phyloP scores from a whole-genome alignment of 2,797 vertebrate genomes.

The Characodon lateralis region DNA sequence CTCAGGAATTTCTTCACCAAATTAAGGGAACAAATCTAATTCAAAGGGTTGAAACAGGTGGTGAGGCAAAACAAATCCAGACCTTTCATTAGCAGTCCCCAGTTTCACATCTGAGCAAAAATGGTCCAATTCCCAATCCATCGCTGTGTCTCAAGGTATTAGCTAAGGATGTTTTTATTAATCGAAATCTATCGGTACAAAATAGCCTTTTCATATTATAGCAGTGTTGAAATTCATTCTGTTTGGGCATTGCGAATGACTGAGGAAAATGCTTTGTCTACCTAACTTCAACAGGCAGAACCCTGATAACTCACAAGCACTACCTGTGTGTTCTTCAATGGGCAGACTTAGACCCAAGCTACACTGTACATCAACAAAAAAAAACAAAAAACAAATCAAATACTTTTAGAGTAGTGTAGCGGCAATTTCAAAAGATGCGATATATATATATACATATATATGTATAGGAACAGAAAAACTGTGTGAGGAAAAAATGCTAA shows the following conservation, averaged over 20 bases:
- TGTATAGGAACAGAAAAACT: too few relatives aligned
- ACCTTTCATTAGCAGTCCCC: neutral
- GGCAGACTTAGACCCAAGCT: too few relatives aligned
- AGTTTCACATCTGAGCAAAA: constrained; percentile 1
- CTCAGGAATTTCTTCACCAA: neutral
- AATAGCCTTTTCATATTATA: neutral
- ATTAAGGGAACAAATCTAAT: neutral
- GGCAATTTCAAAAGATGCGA: too few relatives aligned
- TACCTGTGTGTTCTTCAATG: too few relatives aligned
- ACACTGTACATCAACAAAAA: too few relatives aligned
- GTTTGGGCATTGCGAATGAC: neutral
- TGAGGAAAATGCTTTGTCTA: neutral
- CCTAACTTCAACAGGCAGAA: neutral
- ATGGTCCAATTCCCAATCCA: neutral
- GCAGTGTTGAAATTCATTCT: neutral
- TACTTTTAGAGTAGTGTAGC: too few relatives aligned
- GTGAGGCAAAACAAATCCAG: neutral
- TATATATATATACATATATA: too few relatives aligned
- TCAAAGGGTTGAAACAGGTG: neutral
- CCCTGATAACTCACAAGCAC: neutral
- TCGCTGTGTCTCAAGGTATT: neutral
- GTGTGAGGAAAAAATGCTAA: too few relatives aligned
- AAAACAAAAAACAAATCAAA: too few relatives aligned
- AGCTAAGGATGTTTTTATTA: neutral
- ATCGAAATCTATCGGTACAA: neutral